phyloP scores from a whole-genome alignment of 2,888 invertebrate species.

The Pollenia griseotomentosa region DNA sequence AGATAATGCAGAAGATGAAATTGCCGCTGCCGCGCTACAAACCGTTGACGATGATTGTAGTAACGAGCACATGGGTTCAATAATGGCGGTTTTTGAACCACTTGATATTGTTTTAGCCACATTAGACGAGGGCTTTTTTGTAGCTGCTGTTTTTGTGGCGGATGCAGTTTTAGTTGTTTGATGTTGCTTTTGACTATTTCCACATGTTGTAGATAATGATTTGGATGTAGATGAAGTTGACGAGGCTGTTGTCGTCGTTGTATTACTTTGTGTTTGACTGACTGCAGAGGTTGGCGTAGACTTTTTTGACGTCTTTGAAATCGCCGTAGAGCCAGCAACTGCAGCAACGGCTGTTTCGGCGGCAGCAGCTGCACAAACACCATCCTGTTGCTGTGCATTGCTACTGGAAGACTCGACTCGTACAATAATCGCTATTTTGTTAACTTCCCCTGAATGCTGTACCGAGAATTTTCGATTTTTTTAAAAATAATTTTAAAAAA shows the following conservation, averaged over 20 bases:
- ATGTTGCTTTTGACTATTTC: conserved; percentile 48
- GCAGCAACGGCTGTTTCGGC: conserved; percentile 74
- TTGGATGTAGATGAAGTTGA: conserved; percentile 36
- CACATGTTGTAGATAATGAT: conserved; percentile 36
- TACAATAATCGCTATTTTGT: conserved; percentile 81
- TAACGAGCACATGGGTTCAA: conserved; percentile 47
- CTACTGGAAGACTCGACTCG: conserved; percentile 80
- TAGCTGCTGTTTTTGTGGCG: conserved; percentile 15
- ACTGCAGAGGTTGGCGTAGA: conserved; percentile 63
- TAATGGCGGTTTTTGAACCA: conserved; percentile 37
- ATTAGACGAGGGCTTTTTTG: conserved; percentile 42
- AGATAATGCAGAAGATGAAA: conserved; percentile 47
- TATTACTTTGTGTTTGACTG: conserved; percentile 41
- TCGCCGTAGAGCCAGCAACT: conserved; percentile 71
- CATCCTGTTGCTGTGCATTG: conserved; percentile 78
- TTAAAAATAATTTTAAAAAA: conserved; percentile 29
- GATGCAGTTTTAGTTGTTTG: conserved; percentile 37
- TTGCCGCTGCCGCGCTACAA: conserved; percentile 46
- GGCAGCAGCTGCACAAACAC: conserved; percentile 78
- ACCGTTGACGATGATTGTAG: conserved; percentile 34
- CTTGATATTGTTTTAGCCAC: conserved; percentile 47
- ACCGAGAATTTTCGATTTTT: conserved; percentile 73
- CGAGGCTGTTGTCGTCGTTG: conserved; percentile 62
- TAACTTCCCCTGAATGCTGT: conserved; percentile 71
- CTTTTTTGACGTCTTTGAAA: conserved; percentile 60